Conservation (phyloP, 2,888 invertebrate species). For the Synanthedon andrenaeformis region DNA sequence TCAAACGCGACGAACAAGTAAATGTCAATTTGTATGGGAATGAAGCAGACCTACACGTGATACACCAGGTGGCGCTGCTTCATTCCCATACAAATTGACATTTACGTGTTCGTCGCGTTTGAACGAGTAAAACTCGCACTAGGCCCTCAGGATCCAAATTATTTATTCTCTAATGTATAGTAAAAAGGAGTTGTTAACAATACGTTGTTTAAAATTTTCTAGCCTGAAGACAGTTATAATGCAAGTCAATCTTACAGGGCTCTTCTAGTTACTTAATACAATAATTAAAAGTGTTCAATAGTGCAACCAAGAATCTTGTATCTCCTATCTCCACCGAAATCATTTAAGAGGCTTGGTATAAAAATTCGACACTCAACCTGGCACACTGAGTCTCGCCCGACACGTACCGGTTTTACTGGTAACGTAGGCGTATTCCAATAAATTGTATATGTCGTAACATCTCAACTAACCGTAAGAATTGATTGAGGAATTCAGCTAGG, state of each 20-base stretch:
- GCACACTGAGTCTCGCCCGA: constrained; percentile 13
- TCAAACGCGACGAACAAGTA: too few relatives aligned
- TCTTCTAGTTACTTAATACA: constrained; percentile 23
- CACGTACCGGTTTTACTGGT: constrained; percentile 24
- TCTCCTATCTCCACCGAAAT: constrained; percentile 40
- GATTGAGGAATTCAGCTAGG: constrained; percentile 6
- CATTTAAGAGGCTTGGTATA: constrained; percentile 31
- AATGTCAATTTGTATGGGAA: too few relatives aligned
- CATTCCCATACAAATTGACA: too few relatives aligned
- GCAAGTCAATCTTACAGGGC: constrained; percentile 11
- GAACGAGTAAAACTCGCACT: too few relatives aligned
- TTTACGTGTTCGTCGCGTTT: too few relatives aligned
- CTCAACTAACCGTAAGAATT: not conserved
- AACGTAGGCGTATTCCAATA: constrained; percentile 11
- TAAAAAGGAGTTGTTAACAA: too few relatives aligned
- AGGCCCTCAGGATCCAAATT: too few relatives aligned
- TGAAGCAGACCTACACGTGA: too few relatives aligned
- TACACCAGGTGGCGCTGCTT: too few relatives aligned
- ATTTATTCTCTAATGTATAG: too few relatives aligned
- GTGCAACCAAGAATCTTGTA: constrained; percentile 20
- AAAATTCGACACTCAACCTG: constrained; percentile 35
- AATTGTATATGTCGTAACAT: constrained; percentile 7
- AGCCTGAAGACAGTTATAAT: constrained; percentile 1
- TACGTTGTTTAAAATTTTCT: too few relatives aligned
- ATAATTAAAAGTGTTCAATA: constrained; percentile 22